These are phyloP conservation scores for Candoia aspera DNA, from an alignment of 2,113 vertebrate species.

Conservation along the genomic window DNA sequence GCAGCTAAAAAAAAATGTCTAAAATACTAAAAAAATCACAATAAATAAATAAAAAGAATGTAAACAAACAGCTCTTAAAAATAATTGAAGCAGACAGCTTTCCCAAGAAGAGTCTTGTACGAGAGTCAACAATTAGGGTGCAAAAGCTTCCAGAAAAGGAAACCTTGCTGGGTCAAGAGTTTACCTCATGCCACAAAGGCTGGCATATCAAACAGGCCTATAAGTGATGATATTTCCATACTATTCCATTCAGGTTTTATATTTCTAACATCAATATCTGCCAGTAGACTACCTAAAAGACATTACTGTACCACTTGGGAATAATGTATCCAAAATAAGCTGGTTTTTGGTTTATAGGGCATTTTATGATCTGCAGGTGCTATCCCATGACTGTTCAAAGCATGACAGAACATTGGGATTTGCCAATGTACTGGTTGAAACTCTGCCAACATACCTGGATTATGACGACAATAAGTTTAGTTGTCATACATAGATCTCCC, in stretches of 20 bases:
- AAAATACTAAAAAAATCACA: background rate
- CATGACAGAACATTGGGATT: background rate
- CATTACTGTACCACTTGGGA: background rate
- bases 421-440: background rate
- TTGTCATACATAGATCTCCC: background rate
- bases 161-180: background rate
- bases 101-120: background rate
- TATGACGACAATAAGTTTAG: background rate
- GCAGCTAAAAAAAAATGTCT: background rate
- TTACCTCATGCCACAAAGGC: background rate
- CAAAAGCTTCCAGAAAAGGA: background rate
- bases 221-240: background rate
- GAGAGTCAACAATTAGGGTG: background rate
- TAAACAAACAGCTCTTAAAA: background rate
- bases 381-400: background rate
- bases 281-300: background rate
- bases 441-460: background rate
- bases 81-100: background rate
- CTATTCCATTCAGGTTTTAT: background rate
- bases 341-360: background rate
- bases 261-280: background rate
- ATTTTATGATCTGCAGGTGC: background rate
- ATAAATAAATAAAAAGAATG: background rate
- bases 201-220: background rate
- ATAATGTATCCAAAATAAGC: background rate